phyloP scores from a whole-genome alignment of 1,140 invertebrate genomes.

The Cecropterus lyciades region DNA sequence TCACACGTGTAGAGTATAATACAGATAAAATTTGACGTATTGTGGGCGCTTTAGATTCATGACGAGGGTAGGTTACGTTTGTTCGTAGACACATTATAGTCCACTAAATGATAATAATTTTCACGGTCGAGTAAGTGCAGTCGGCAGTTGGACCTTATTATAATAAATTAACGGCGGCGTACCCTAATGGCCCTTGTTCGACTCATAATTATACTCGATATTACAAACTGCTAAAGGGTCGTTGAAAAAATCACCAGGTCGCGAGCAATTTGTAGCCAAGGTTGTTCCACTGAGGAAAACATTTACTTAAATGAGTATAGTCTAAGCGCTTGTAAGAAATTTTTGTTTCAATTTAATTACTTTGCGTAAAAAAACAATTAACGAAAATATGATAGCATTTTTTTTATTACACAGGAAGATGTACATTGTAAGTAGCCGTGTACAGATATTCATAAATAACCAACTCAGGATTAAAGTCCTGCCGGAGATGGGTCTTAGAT shows the following conservation, averaged over 20 bases:
- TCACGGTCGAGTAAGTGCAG: constrained; percentile 69
- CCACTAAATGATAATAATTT: constrained; percentile 77
- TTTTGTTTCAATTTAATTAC: constrained; percentile 24
- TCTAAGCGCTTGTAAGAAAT: constrained; percentile 28
- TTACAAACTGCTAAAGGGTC: constrained; percentile 66
- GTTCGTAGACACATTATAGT: constrained; percentile 61
- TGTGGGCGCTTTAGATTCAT: constrained; percentile 2
- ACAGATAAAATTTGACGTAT: too few relatives aligned
- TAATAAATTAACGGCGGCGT: constrained; percentile 75
- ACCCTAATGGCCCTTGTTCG: constrained; percentile 67
- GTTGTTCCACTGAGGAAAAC: constrained; percentile 48
- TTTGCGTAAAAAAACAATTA: neutral
- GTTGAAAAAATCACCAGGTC: constrained; percentile 57
- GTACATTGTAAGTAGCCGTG: too few relatives aligned
- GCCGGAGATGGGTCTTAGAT: too few relatives aligned
- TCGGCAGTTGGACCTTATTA: constrained; percentile 79
- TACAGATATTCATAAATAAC: too few relatives aligned
- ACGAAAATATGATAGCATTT: neutral
- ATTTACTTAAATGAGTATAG: constrained; percentile 40
- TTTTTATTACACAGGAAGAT: too few relatives aligned
- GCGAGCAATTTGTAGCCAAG: constrained; percentile 51
- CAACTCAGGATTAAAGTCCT: too few relatives aligned
- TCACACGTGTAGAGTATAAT: too few relatives aligned
- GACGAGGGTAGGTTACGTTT: constrained; percentile 49
- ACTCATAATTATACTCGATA: constrained; percentile 67